Evolutionary conservation across 2,113 vertebrate genomes (phyloP).

Genomic region (Pseudopipra pipra): DNA sequence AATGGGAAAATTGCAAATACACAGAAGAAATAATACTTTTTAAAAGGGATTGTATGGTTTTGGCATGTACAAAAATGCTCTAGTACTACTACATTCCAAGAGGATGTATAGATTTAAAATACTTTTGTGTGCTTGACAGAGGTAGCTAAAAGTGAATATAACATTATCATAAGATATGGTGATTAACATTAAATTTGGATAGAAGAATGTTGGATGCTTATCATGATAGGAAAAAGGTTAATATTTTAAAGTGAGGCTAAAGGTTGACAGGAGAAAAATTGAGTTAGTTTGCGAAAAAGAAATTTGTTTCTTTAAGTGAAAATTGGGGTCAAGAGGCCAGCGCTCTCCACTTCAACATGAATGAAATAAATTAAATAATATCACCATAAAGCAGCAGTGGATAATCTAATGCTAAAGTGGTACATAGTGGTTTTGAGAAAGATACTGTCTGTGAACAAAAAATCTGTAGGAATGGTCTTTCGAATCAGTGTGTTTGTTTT

Average conservation of each 20-base stretch:
- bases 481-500: not conserved
- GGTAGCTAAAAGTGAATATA: conserved; percentile 48
- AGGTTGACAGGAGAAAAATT: conserved; percentile 85
- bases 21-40: not conserved
- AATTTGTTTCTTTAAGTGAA: conserved; percentile 85
- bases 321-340: conserved; percentile 80
- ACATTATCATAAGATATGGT: conserved; percentile 60
- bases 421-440: conserved; percentile 21
- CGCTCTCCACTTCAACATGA: conserved; percentile 69
- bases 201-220: conserved; percentile 70
- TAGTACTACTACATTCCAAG: not conserved
- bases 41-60: not conserved
- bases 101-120: conserved; percentile 34
- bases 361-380: conserved; percentile 81
- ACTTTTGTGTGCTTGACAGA: not conserved
- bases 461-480: conserved; percentile 6
- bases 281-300: conserved; percentile 81
- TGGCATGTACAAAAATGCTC: not conserved
- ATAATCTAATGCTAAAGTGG: conserved; percentile 69
- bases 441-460: conserved; percentile 8
- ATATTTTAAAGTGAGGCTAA: conserved; percentile 78
- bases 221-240: conserved; percentile 74
- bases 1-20: conserved; percentile 6
- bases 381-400: conserved; percentile 40
- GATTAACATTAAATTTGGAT: conserved; percentile 68